Evolutionary conservation across 2,113 vertebrate species (phyloP).

Genomic region (Stictonetta naevosa): DNA sequence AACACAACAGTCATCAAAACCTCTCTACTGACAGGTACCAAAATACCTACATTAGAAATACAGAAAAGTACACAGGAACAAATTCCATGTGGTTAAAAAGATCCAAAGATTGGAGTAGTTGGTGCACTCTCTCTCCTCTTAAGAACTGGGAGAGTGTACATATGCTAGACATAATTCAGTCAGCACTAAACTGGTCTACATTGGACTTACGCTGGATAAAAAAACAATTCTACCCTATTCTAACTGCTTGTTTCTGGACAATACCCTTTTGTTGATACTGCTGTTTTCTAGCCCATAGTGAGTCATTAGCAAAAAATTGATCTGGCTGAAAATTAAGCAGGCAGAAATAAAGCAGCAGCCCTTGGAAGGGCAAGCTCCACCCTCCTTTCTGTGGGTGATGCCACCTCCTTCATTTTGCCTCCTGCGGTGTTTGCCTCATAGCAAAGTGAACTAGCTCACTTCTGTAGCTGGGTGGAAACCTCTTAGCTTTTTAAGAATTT

Average conservation of each 20-base stretch:
- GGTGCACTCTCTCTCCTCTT: not conserved
- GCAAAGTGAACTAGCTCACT: not conserved
- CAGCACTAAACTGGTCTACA: not conserved
- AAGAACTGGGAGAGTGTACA: not conserved
- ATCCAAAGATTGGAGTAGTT: not conserved
- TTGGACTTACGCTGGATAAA: not conserved
- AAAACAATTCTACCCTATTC: not conserved
- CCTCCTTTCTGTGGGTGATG: not conserved
- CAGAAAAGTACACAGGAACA: not conserved
- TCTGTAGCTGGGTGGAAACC: not conserved
- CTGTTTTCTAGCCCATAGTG: not conserved
- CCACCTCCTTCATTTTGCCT: not conserved
- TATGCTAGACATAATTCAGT: not conserved
- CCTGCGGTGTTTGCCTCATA: not conserved
- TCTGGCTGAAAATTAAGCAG: not conserved
- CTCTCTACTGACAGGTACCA: not conserved
- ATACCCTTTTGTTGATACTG: not conserved
- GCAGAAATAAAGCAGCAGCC: not conserved
- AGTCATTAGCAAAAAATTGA: not conserved
- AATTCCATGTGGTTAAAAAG: not conserved
- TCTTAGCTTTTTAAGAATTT: not conserved
- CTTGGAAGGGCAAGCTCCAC: not conserved
- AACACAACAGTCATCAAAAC: not conserved
- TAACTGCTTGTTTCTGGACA: not conserved
- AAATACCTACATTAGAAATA: not conserved